Base-by-base conservation (phyloP, 2,797 vertebrate species). In the Sarcoramphus papa region DNA sequence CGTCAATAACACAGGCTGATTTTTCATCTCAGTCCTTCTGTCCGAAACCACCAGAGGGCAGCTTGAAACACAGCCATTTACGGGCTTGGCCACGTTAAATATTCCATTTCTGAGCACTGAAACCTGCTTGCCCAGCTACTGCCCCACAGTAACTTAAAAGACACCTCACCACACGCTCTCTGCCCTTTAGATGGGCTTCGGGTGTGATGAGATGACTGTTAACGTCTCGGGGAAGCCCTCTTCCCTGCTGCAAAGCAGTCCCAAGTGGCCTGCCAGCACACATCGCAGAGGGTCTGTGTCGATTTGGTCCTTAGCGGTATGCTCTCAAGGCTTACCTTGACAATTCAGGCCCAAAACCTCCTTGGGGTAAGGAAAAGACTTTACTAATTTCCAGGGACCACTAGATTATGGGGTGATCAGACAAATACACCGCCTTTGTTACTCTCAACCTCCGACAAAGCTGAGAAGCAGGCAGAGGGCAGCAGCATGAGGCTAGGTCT, bases 1-100 rank as follows among this genome's bases (percentile, higher is more conserved):
- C 10, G 6, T 47, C 73, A 90, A 3, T 7, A 45, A 8, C 16
- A 2, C 0, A 14, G 18, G 37, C 37, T 12, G 45, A 33, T 37
- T 23, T 16, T 19, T 54, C 60, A 21, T 5, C 41, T 48, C 40
- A 4, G 62, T 27, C 60, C 57, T 84, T 69, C 73, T 19, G 59
- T 7, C 11, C 4, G 2, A 59, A 82, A 35, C 93, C 96, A 92
- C 43, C 90, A 97, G 92, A 94, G 95, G 97, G 94, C 93, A 92
- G 56, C 83, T 82, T 14, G 92, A 56, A 94, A 69, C 6, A 0
- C 3, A 65, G 25, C n/a, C 16, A 5, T 2, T 10, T 15, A 9
- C 5, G 4, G 40, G 20, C 33, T 12, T 6, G 27, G 40, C 11
- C n/a, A 14, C 5, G 0, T 8, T 6, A 4, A 33, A 18, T 7